Evolutionary conservation across 2,797 vertebrate species (phyloP).

Genomic region (Helostoma temminkii): DNA sequence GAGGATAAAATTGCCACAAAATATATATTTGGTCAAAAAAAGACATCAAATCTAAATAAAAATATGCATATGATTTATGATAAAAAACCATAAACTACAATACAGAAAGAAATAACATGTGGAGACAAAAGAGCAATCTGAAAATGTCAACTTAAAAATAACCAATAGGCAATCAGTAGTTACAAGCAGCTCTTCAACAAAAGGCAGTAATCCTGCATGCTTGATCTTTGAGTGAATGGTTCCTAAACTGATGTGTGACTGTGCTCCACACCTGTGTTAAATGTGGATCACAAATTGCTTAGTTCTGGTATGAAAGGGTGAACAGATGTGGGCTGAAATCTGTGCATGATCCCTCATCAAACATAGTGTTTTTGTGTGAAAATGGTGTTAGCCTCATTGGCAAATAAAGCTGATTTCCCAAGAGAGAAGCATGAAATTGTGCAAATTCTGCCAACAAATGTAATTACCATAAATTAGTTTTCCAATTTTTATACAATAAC

Average conservation of each 20-base stretch:
- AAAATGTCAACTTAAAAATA: no score
- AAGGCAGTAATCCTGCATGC: background rate
- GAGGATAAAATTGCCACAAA: background rate
- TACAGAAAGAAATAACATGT: no score
- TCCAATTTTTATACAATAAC: background rate
- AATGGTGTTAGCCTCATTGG: slow-evolving; percentile 13
- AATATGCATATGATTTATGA: no score
- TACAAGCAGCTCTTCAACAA: no score
- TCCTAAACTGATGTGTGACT: slow-evolving; percentile 20
- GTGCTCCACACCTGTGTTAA: slow-evolving; percentile 31
- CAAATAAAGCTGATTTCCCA: slow-evolving; percentile 49
- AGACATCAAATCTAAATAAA: no score
- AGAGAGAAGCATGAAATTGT: slow-evolving; percentile 43
- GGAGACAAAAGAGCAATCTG: no score
- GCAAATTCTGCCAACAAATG: slow-evolving; percentile 34
- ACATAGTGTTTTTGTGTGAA: slow-evolving; percentile 11
- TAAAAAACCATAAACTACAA: no score
- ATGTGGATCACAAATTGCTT: slow-evolving; percentile 21
- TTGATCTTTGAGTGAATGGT: slow-evolving; percentile 17
- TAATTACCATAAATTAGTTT: slow-evolving; percentile 27
- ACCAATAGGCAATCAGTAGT: no score
- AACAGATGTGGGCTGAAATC: slow-evolving; percentile 13
- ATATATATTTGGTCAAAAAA: background rate
- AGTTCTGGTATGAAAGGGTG: slow-evolving; percentile 11
- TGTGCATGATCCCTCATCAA: slow-evolving; percentile 36